phyloP scores from a whole-genome alignment of 2,797 vertebrate genomes.

The Pseudochromis fuscus region DNA sequence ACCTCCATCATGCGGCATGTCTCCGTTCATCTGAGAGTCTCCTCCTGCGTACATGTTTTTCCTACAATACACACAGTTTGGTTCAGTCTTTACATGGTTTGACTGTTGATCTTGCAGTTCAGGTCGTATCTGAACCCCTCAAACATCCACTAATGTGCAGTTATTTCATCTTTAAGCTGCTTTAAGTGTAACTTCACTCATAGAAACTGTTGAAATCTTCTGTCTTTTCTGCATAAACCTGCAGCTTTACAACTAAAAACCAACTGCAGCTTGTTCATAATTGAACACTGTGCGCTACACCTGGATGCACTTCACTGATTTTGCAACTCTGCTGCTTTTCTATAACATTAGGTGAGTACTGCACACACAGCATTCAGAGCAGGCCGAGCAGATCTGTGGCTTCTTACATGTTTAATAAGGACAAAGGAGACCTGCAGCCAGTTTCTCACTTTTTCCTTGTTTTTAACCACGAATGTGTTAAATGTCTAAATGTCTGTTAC shows the following conservation, averaged over 20 bases:
- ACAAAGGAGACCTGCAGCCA: background rate
- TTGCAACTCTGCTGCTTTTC: constrained; percentile 28
- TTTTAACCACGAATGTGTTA: too few species aligned
- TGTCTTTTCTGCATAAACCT: background rate
- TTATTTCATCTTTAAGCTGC: background rate
- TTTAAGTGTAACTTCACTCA: too few species aligned
- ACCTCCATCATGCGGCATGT: constrained; percentile 89
- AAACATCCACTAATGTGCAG: background rate
- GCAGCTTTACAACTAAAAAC: constrained; percentile 29
- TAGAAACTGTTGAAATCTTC: too few species aligned
- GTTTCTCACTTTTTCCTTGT: background rate
- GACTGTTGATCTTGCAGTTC: background rate
- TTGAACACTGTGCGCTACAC: constrained; percentile 40
- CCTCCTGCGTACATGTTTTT: constrained; percentile 96
- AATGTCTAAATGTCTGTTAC: too few species aligned
- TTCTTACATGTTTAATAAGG: constrained; percentile 31
- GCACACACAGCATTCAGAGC: constrained; percentile 37
- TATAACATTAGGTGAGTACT: background rate
- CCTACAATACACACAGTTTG: constrained; percentile 74
- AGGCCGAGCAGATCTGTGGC: background rate
- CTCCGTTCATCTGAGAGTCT: constrained; percentile 96
- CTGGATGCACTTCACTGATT: constrained; percentile 36
- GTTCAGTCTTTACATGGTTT: background rate
- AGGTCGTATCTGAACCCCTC: background rate
- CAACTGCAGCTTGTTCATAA: constrained; percentile 48